Base-by-base conservation (phyloP, 2,113 vertebrate genomes). In the Pseudorasbora parva region DNA sequence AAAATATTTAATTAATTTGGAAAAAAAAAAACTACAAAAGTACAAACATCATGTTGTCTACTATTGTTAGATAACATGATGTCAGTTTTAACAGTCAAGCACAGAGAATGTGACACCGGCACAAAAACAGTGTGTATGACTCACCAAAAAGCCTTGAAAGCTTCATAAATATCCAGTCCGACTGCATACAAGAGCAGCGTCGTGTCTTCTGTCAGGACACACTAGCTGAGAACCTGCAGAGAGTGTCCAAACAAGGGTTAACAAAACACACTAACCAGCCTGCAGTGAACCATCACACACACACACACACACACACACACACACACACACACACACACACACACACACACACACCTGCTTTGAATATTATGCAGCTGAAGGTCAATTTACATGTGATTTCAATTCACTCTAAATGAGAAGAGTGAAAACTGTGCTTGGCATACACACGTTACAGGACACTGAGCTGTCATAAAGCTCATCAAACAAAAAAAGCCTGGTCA, bases 131-230 rank as follows among this genome's bases (percentile, higher is more conserved):
- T 11, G 49, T 33, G 45, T 11, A 41, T 33, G 71, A 82, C 88
- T 89, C 82, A 91, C 90, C 90, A 89, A 88, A 87, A 86, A 78
- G 84, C 88, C 82, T 88, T 86, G 88, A 89, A 91, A 88, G 86
- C 85, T 89, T 89, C 90, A 89, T 89, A 89, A 87, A 91, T 86
- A 82, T 89, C 83, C 81, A 64, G 81, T 81, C 25, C 4, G 86
- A 66, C 59, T 81, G 84, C 84, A 84, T 83, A 75, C 81, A 30
- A 69, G 71, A 77, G 84, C 86, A 85, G 84, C 79, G 78, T 80
- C 30, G 74, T 41, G 77, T 77, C 74, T 57, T 57, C 76, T 17
- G 49, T 81, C 6, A 3, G 75, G 71, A 78, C 78, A 25, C 75
- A 85, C 73, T 81, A 56, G 62, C 82, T 83, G 84, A 84, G 87